Percentiles rank a stretch among this genome's conserved stretches.
Conservation (phyloP, 2,797 vertebrate genomes). For the Heterohyrax brucei region DNA sequence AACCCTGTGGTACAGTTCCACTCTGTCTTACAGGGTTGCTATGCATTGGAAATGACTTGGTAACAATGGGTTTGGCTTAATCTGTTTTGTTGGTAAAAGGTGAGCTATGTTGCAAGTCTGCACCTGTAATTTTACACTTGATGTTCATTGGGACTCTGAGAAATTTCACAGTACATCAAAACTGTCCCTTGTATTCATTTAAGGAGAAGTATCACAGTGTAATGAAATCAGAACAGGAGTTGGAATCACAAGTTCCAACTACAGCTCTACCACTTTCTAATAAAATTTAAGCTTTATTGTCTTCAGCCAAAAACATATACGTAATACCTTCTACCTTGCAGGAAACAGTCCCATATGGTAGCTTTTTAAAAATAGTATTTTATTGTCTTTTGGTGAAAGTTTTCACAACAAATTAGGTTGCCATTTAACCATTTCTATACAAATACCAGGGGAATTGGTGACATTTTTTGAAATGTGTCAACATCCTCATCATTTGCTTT, state of each 20-base stretch:
- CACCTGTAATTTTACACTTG: not conserved
- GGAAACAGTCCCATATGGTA: not conserved
- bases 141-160: constrained; percentile 25
- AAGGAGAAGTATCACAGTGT: not conserved
- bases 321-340: not conserved
- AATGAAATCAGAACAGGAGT: not conserved
- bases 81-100: not conserved
- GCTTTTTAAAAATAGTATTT: constrained; percentile 42
- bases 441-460: too few relatives aligned
- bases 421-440: too few relatives aligned
- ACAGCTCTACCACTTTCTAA: not conserved
- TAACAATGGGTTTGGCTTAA: not conserved
- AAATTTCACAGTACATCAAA: not conserved
- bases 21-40: too few relatives aligned
- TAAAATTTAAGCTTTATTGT: constrained; percentile 42
- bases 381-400: too few relatives aligned
- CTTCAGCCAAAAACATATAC: not conserved
- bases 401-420: too few relatives aligned
- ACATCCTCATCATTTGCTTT: too few relatives aligned
- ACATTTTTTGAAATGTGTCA: too few relatives aligned
- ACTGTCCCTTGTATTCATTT: not conserved
- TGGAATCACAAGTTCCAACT: constrained; percentile 29
- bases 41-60: too few relatives aligned
- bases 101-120: not conserved
- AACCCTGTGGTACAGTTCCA: too few relatives aligned